Evolutionary conservation across 2,888 invertebrate genomes (phyloP), one percentile per base, ranked within the genome.

Genomic region (Ernsta delagoae): DNA sequence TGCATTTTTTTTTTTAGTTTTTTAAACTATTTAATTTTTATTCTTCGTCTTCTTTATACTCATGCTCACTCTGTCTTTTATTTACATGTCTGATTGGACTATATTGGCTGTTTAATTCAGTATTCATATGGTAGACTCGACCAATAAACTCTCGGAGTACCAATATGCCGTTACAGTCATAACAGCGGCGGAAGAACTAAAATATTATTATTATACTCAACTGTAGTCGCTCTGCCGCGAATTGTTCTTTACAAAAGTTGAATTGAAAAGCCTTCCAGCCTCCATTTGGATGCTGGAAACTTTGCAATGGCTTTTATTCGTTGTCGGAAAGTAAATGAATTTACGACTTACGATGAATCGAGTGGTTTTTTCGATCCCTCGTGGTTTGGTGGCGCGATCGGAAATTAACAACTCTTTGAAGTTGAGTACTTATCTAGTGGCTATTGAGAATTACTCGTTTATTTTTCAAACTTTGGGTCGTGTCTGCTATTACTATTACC

Each of bases 261-360:
- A 84, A 90, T 90, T 85, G 87, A 88, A 88, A 88, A 85, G 84
- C 83, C 86, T 87, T 82, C 82, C 81, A 84, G 83, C 82, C 85
- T 84, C 87, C 85, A 88, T 90, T 89, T 86, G 84, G 87, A 88
- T 89, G 87, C 89, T 87, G 83, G 78, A 79, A 90, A 90, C 84
- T 90, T 90, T 83, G 83, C 86, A 83, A 86, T 85, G 82, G 85
- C 86, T 88, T 90, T 91, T 87, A 90, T 88, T 89, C 79, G 82
- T 83, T 83, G 85, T 81, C 81, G 83, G 82, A 82, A 84, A 87
- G 82, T 84, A 86, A 89, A 88, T 88, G 81, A 88, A 89, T 88
- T 89, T 87, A 87, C 84, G 83, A 83, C 83, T 86, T 80, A 79
- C 82, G 80, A 83, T 83, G 80, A 85, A 86, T 86, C 79, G 80